Evolutionary conservation across 2,888 invertebrate species (phyloP).

Genomic region (Escarpia spicata): DNA sequence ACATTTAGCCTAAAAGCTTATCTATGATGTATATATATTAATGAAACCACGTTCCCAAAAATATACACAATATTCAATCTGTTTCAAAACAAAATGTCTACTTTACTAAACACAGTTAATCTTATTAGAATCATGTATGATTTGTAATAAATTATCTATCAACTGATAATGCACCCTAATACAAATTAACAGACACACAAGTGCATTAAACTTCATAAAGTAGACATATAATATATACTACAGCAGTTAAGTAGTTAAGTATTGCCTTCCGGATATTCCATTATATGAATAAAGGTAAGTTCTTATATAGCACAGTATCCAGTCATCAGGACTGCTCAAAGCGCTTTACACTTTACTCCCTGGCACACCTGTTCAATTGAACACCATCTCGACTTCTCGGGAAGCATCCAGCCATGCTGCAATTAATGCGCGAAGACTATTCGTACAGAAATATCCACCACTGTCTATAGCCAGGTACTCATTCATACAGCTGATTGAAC

Average conservation of each 20-base stretch:
- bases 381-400: no score
- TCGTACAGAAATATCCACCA: no score
- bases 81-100: background rate
- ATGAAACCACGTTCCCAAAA: background rate
- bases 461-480: no score
- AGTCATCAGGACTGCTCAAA: no score
- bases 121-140: background rate
- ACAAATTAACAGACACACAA: background rate
- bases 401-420: no score
- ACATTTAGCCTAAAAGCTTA: conserved; percentile 10
- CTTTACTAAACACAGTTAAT: background rate
- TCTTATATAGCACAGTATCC: no score
- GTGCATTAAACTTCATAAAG: background rate
- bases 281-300: background rate
- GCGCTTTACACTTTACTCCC: no score
- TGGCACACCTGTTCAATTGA: no score
- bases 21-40: background rate
- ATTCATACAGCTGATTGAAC: no score
- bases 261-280: background rate
- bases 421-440: no score
- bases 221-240: background rate
- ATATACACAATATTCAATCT: background rate
- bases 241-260: background rate
- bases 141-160: conserved; percentile 13
- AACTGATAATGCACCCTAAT: background rate